Percentiles rank a stretch among this genome's conserved stretches.
phyloP scores from a whole-genome alignment of 2,797 vertebrate genomes.

The Accipiter superciliosus region DNA sequence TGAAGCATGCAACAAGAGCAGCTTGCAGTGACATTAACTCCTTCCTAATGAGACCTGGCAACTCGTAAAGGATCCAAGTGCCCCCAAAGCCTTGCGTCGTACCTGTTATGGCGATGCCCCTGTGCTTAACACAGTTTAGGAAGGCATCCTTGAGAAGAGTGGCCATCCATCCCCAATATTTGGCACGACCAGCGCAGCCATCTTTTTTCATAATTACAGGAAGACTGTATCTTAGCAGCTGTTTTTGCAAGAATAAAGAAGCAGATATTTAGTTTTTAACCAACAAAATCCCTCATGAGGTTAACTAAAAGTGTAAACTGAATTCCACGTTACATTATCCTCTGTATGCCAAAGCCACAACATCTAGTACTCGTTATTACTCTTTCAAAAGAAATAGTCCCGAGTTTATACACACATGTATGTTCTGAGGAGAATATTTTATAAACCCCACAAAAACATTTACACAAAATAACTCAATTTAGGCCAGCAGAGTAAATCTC shows the following conservation, averaged over 20 bases:
- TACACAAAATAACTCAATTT: constrained; percentile 57
- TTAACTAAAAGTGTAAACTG: constrained; percentile 52
- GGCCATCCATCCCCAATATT: neutral
- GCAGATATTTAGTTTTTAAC: constrained; percentile 4
- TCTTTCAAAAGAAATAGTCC: constrained; percentile 55
- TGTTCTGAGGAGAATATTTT: constrained; percentile 46
- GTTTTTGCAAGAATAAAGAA: neutral
- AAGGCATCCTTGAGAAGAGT: neutral
- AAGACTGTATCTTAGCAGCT: neutral
- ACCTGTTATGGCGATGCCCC: neutral
- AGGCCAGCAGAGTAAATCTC: constrained; percentile 58
- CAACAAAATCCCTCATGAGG: constrained; percentile 4
- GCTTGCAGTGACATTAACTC: neutral
- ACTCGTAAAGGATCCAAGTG: neutral
- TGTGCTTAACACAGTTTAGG: fast-evolving
- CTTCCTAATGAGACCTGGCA: neutral
- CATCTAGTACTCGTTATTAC: constrained; percentile 17
- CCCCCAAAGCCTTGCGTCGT: neutral
- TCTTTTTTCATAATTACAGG: neutral
- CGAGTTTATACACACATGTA: constrained; percentile 40
- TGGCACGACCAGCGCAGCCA: neutral
- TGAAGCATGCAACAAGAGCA: fast-evolving
- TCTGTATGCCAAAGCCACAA: constrained; percentile 59
- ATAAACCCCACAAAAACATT: constrained; percentile 59
- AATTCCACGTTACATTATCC: constrained; percentile 53